phyloP scores from a whole-genome alignment of 2,797 vertebrate genomes.

The Amblyopsis hoosieri region DNA sequence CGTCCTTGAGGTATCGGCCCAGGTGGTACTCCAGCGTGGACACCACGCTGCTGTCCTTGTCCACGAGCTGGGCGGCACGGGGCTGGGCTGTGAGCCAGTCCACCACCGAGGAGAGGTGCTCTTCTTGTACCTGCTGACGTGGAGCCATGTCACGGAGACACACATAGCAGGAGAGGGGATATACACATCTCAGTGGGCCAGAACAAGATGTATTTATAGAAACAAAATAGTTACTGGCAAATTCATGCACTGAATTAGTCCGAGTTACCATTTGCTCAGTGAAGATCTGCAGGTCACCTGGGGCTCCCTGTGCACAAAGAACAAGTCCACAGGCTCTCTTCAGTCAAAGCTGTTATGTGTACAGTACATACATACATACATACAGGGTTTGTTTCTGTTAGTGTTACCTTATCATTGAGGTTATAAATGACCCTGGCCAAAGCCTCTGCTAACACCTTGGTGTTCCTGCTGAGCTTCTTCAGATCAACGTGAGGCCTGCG shows the following conservation, averaged over 20 bases:
- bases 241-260: neutral
- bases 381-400: neutral
- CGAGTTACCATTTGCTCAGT: conserved; percentile 94
- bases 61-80: conserved; percentile 92
- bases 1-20: conserved; percentile 93
- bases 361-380: neutral
- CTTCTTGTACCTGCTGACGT: conserved; percentile 90
- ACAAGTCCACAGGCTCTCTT: neutral
- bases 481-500: conserved; percentile 89
- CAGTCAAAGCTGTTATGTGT: neutral
- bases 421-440: conserved; percentile 96
- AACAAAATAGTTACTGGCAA: no score
- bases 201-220: no score
- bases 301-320: conserved; percentile 81
- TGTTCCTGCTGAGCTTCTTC: conserved; percentile 88
- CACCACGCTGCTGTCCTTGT: conserved; percentile 93
- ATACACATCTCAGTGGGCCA: no score
- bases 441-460: conserved; percentile 90
- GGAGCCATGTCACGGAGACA: neutral
- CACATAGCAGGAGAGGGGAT: no score
- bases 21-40: conserved; percentile 92
- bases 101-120: conserved; percentile 91
- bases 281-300: conserved; percentile 91
- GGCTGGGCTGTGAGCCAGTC: conserved; percentile 96
- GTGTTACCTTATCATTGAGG: conserved; percentile 91